Conservation (phyloP, 2,797 vertebrate genomes). For the Crenuchus spilurus region DNA sequence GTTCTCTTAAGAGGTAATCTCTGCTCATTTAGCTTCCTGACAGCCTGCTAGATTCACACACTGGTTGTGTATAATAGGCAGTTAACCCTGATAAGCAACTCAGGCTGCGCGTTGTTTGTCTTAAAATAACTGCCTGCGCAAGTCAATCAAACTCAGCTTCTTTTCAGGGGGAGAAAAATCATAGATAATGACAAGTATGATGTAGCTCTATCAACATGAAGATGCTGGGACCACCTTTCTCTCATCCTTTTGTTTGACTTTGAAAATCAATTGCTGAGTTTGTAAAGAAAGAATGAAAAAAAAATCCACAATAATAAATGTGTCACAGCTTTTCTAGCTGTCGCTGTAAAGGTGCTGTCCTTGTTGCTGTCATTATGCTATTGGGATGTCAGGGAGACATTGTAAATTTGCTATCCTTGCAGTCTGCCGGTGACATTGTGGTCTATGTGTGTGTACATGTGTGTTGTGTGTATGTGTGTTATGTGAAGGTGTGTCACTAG, state of each 20-base stretch:
- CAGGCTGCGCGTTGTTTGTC: constrained; percentile 35
- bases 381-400: constrained; percentile 42
- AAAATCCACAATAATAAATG: neutral
- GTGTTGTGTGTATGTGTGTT: constrained; percentile 21
- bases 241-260: constrained; percentile 21
- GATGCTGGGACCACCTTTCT: constrained; percentile 34
- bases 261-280: neutral
- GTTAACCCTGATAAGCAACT: constrained; percentile 52
- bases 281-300: neutral
- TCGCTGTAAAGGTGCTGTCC: constrained; percentile 45
- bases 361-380: constrained; percentile 45
- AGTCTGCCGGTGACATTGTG: constrained; percentile 47
- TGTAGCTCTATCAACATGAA: constrained; percentile 44
- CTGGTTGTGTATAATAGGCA: constrained; percentile 53
- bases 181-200: constrained; percentile 46
- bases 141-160: constrained; percentile 50
- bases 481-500: too few species aligned
- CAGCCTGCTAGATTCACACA: constrained; percentile 43
- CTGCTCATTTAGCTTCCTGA: constrained; percentile 49
- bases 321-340: constrained; percentile 29
- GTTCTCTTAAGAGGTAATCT: constrained; percentile 36
- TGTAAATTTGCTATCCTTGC: constrained; percentile 49
- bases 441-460: constrained; percentile 23
- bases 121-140: constrained; percentile 44
- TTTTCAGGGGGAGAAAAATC: constrained; percentile 33